Base-by-base conservation (phyloP, 2,113 vertebrate genomes). In the Apaloderma vittatum region DNA sequence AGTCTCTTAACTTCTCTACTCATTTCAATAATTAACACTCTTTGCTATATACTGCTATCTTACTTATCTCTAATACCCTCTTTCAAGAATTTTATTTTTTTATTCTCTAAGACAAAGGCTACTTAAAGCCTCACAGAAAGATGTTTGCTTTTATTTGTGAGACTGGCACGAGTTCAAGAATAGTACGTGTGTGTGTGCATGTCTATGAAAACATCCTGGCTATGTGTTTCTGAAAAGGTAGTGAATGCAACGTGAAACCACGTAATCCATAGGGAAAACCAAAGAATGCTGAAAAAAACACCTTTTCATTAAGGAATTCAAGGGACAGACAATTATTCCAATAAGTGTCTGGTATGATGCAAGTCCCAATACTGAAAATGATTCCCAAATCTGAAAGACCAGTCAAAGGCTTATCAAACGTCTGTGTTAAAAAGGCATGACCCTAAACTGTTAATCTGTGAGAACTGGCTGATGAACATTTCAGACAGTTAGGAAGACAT, bases 141-240 rank as follows among this genome's bases (percentile, higher is more conserved):
- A 66, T 45, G 19, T 43, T 62, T 86, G 66, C 9, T 93, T 90
- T 76, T 55, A 83, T 86, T 86, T 88, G 43, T 57, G 55, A 86
- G 34, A 62, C 62, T 70, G 63, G 63, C 59, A 55, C 6, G 66
- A 86, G 26, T 51, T 80, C 71, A 90, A 71, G 40, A 89, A 40
- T 19, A 82, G 40, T 40, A 3, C n/a, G 54, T 8, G 19, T 52
- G 11, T 40, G 58, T 0, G 1, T 2, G 1, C 2, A 1, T 49
- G 14, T 74, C 51, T 59, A 20, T 2, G 45, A 75, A 94, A 95
- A 82, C 62, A 89, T 51, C 21, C n/a, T 54, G 43, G 12, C 29
- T 70, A 37, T 32, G 54, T 51, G 29, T 71, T 80, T 88, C 54
- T 88, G 89, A 49, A 70, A 90, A 90, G 29, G 52, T 23, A 79